Evolutionary conservation across 2,113 vertebrate species (phyloP).

Genomic region (Macrotis lagotis): DNA sequence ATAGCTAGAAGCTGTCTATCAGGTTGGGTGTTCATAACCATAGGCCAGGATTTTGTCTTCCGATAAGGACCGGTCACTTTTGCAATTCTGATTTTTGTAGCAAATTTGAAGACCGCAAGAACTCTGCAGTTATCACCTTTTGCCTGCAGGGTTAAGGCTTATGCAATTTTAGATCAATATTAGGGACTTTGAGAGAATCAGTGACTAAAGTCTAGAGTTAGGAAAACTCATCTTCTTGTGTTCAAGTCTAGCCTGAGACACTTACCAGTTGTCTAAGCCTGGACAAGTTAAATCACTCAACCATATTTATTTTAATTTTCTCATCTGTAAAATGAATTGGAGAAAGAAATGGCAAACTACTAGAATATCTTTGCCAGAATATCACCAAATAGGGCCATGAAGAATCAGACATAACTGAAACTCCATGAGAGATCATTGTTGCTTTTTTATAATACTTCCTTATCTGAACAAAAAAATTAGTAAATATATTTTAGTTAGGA

Average conservation of each 20-base stretch:
- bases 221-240: neutral
- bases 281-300: neutral
- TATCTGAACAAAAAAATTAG: neutral
- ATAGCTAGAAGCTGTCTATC: neutral
- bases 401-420: neutral
- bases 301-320: neutral
- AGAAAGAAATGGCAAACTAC: neutral
- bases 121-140: neutral
- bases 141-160: neutral
- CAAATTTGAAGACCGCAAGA: neutral
- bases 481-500: neutral
- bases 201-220: neutral
- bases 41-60: neutral
- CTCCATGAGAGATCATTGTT: neutral
- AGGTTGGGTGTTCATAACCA: too few relatives aligned
- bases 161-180: neutral
- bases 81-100: neutral
- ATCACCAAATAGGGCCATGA: neutral
- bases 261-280: too few relatives aligned
- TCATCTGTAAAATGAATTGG: neutral
- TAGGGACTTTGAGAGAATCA: too few relatives aligned
- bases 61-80: neutral
- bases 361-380: neutral
- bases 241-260: neutral
- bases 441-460: neutral